Base-by-base conservation (phyloP, 2,113 vertebrate genomes). In the Tragelaphus scriptus region DNA sequence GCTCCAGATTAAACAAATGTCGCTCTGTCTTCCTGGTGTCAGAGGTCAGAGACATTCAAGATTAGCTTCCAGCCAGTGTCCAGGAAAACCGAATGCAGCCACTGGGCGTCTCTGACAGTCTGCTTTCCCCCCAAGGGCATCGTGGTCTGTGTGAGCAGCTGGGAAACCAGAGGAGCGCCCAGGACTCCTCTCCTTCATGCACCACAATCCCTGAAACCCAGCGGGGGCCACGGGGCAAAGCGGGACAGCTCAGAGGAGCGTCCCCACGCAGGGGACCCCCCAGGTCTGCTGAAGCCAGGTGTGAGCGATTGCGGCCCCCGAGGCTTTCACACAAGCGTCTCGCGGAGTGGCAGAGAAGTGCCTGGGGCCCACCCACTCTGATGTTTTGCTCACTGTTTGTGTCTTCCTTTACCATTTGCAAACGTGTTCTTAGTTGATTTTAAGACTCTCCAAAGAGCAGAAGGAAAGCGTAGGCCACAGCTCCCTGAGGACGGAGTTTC, bases 401-500 rank as follows among this genome's bases (percentile, higher is more conserved):
- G 5, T 32, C 5, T 23, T 21, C 51, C 96, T 93, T 84, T 97
- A 85, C 90, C 71, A 80, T 92, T 96, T 97, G 90, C 96, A 94
- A 98, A 97, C 96, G 82, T 47, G 40, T 85, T 92, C 95, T 61
- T 3, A 5, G 94, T 85, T n/a, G 84, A 71, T 93, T 90, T 91
- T 86, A 77, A 71, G 98, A 97, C 85, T 97, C 97, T 97, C 95
- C 90, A 87, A 44, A 44, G 91, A 56, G 97, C 71, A 96, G 98
- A 95, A 93, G 96, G 98, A 97, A 97, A 92, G 92, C 86, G 90
- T 95, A 82, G 91, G 94, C 85, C 93, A 95, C 96, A 81, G 97
- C 95, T 98, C 95, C 88, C 90, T 97, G 97, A 96, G 98, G 95
- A 96, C 59, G 55, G 96, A 86, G 97, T 68, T 97, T 98, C 98